Evolutionary conservation across 2,888 invertebrate genomes (phyloP).

Genomic region (Cantharis flavilabris): DNA sequence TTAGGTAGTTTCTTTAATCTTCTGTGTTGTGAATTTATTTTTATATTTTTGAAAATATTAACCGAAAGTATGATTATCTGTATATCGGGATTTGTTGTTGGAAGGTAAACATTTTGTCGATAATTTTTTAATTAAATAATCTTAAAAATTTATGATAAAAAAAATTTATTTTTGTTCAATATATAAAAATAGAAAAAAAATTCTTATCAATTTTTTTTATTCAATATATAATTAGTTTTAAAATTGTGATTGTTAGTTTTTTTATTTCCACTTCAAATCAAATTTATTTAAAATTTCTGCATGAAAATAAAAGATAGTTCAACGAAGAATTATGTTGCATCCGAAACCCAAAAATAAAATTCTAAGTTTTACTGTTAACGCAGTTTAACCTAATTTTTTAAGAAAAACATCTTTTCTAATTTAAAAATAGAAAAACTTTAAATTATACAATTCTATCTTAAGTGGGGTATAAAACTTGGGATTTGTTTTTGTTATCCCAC

Average conservation of each 20-base stretch:
- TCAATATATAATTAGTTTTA: too few species aligned
- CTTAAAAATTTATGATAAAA: neutral
- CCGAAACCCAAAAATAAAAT: neutral
- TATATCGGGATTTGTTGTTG: constrained; percentile 64
- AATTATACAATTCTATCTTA: neutral
- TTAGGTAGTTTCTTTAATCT: constrained; percentile 30
- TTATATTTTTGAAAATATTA: constrained; percentile 2
- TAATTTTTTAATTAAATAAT: neutral
- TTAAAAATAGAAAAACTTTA: neutral
- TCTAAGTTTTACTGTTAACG: neutral
- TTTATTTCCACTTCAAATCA: too few species aligned
- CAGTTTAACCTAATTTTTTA: neutral
- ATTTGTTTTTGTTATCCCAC: neutral
- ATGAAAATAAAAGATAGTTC: neutral
- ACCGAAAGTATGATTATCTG: constrained; percentile 60
- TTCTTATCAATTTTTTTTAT: neutral
- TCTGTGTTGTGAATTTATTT: constrained; percentile 21
- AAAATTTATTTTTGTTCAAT: neutral
- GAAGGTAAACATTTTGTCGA: constrained; percentile 52
- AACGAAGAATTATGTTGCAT: neutral
- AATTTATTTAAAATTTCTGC: neutral
- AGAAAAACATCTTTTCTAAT: neutral
- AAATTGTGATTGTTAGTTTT: too few species aligned
- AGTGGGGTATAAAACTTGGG: neutral
- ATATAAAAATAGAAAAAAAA: neutral